Evolutionary conservation across 2,888 invertebrate species (phyloP).

Genomic region (Leucania comma): DNA sequence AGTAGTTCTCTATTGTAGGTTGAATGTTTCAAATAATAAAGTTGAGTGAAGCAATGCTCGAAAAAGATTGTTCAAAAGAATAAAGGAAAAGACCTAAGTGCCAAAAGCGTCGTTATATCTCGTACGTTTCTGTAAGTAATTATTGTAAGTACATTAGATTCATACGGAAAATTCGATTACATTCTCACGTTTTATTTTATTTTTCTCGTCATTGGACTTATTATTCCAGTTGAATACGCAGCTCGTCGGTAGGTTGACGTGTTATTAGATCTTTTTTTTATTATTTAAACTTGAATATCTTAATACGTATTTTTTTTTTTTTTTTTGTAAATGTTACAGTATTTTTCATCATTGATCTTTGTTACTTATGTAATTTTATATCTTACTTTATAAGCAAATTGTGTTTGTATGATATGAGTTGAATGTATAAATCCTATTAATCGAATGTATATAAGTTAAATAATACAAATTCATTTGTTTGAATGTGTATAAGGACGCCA

Average conservation of each 20-base stretch:
- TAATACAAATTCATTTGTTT: constrained; percentile 33
- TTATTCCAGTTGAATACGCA: constrained; percentile 42
- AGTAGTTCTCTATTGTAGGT: constrained; percentile 27
- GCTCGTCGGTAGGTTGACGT: constrained; percentile 2
- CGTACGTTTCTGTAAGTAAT: constrained; percentile 66
- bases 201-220: constrained; percentile 33
- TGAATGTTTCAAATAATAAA: constrained; percentile 47
- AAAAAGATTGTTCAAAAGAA: constrained; percentile 57
- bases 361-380: background rate
- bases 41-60: constrained; percentile 57
- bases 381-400: background rate
- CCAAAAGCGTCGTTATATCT: constrained; percentile 81
- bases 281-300: background rate
- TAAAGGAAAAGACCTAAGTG: constrained; percentile 81
- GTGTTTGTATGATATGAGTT: constrained; percentile 4
- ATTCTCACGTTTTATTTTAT: constrained; percentile 21
- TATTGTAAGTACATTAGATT: constrained; percentile 66
- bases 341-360: constrained; percentile 8
- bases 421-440: constrained; percentile 36
- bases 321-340: constrained; percentile 4
- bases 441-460: constrained; percentile 40
- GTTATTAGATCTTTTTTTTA: background rate
- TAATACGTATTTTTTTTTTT: constrained; percentile 22
- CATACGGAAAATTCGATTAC: constrained; percentile 54
- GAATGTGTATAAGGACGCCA: constrained; percentile 31